These are phyloP conservation scores for Thinocorus orbignyianus DNA, from an alignment of 2,113 vertebrate genomes.

Conservation along the genomic window DNA sequence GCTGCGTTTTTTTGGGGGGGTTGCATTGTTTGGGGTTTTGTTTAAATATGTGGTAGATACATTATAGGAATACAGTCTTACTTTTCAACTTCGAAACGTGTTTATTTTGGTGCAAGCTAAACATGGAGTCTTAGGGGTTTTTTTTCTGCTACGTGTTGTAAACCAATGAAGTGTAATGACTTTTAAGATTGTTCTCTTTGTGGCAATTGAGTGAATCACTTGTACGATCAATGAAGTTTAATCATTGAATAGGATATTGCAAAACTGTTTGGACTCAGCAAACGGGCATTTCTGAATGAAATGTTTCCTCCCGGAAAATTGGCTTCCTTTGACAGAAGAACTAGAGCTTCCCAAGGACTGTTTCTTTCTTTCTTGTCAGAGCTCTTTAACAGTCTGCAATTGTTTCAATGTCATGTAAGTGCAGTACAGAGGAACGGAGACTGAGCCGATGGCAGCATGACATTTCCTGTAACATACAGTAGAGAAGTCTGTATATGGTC, in stretches of 20 bases:
- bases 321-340: background rate
- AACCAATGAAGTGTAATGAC: background rate
- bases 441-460: background rate
- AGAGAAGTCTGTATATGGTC: background rate
- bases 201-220: background rate
- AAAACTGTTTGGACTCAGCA: background rate
- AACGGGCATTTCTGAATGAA: background rate
- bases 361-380: background rate
- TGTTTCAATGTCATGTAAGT: background rate
- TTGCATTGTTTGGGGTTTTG: background rate
- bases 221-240: background rate
- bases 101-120: background rate
- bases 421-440: background rate
- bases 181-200: background rate
- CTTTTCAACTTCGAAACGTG: background rate
- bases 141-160: background rate
- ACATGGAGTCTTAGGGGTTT: background rate
- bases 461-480: background rate
- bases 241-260: background rate
- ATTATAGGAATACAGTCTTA: background rate
- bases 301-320: background rate
- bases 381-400: background rate
- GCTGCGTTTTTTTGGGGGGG: background rate
- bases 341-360: background rate
- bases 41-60: background rate